Percentiles rank a stretch among this genome's conserved stretches.
These are phyloP conservation scores for Andrena hattorfiana DNA, from an alignment of 2,888 invertebrate genomes.

Conservation along the genomic window DNA sequence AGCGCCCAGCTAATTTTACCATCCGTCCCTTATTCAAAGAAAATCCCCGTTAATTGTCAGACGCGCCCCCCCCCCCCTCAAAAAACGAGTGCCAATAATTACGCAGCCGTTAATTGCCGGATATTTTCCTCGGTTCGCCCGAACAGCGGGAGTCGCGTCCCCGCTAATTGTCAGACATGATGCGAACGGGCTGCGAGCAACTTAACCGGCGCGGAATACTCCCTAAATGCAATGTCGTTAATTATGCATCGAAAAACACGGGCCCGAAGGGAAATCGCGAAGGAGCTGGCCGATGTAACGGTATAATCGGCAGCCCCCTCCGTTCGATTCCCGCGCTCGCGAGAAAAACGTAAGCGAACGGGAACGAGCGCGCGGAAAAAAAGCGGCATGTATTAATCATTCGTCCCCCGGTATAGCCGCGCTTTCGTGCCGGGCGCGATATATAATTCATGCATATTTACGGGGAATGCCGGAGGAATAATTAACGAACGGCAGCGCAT, in stretches of 20 bases:
- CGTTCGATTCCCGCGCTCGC: slow-evolving; percentile 1
- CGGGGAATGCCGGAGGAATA: slow-evolving; percentile 78
- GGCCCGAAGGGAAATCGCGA: neutral
- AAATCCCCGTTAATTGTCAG: no score
- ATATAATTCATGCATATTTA: slow-evolving; percentile 79
- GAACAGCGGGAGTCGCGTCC: no score
- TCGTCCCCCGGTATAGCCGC: slow-evolving; percentile 57
- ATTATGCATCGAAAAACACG: neutral
- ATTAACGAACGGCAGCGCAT: slow-evolving; percentile 78
- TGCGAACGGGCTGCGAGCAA: neutral
- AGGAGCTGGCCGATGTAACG: neutral
- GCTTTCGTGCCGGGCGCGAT: slow-evolving; percentile 68
- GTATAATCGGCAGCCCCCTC: neutral
- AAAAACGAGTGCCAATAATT: no score
- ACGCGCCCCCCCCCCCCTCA: no score
- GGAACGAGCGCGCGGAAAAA: slow-evolving; percentile 18
- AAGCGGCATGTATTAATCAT: slow-evolving; percentile 67
- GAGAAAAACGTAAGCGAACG: slow-evolving; percentile 27
- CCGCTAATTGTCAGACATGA: no score
- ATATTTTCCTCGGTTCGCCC: no score
- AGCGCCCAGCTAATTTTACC: no score
- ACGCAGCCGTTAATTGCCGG: no score
- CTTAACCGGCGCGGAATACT: neutral
- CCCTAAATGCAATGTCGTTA: neutral
- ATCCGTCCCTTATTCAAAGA: no score